These are phyloP conservation scores for Urocynchramus pylzowi DNA, from an alignment of 2,113 vertebrate species.

Conservation along the genomic window DNA sequence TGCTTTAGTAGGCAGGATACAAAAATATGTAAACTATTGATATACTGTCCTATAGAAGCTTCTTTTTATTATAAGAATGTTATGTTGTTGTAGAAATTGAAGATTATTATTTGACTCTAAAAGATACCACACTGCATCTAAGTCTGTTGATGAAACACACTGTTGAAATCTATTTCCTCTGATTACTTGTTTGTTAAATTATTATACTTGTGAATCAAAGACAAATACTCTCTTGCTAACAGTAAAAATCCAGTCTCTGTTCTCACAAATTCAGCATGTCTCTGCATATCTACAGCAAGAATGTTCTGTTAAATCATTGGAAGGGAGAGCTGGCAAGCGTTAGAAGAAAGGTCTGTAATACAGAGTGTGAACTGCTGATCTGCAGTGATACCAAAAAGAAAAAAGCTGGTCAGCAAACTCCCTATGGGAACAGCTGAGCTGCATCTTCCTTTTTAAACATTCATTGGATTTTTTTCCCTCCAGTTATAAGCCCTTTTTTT, in stretches of 20 bases:
- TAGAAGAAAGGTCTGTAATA: not conserved
- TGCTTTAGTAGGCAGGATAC: not conserved
- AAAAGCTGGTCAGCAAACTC: slow-evolving; percentile 20
- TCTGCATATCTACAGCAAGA: not conserved
- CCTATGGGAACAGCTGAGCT: slow-evolving; percentile 35
- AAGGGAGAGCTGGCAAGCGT: not conserved
- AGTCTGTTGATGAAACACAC: not conserved
- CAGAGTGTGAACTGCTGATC: not conserved
- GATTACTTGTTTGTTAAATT: not conserved
- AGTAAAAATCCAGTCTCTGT: not conserved
- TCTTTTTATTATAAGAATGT: not conserved
- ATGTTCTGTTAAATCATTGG: not conserved
- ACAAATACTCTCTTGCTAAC: not conserved
- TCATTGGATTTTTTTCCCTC: not conserved
- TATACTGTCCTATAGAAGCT: not conserved
- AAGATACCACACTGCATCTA: not conserved
- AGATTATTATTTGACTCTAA: not conserved
- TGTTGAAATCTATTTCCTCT: not conserved
- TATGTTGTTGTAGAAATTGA: not conserved
- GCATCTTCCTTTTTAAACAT: slow-evolving; percentile 46
- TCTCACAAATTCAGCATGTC: not conserved
- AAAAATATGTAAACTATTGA: not conserved
- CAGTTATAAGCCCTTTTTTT: not conserved
- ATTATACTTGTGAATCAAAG: not conserved
- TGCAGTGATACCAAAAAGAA: slow-evolving; percentile 27